Conservation (phyloP, 2,888 invertebrate genomes). For the Vanessa cardui region DNA sequence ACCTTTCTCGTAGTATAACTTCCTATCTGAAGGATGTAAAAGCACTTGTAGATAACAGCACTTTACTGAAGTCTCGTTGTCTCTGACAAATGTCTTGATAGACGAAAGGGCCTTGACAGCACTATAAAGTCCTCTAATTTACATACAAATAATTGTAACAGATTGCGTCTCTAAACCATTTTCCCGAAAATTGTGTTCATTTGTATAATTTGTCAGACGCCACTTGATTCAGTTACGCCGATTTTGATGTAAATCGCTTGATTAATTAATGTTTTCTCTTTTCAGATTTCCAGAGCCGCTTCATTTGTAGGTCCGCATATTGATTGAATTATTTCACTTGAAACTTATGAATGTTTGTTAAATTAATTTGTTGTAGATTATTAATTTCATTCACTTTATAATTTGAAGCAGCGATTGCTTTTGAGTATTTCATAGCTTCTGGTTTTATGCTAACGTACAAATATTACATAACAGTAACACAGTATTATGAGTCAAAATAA, state of each 20-base stretch:
- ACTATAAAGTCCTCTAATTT: slow-evolving; percentile 63
- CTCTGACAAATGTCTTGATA: slow-evolving; percentile 39
- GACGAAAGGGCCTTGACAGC: slow-evolving; percentile 43
- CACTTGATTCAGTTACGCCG: slow-evolving; percentile 51
- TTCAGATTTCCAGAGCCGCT: slow-evolving; percentile 9
- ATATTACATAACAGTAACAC: too few species aligned
- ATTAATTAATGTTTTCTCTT: slow-evolving; percentile 38
- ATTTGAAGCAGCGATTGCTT: neutral
- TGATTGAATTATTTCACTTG: neutral
- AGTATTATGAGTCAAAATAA: too few species aligned
- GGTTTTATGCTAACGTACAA: too few species aligned
- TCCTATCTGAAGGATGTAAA: slow-evolving; percentile 23
- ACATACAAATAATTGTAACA: slow-evolving; percentile 76
- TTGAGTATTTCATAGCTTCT: neutral
- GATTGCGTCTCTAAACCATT: slow-evolving; percentile 60
- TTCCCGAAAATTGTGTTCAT: slow-evolving; percentile 64
- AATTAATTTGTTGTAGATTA: slow-evolving; percentile 6
- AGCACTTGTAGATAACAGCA: slow-evolving; percentile 23
- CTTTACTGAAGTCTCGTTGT: slow-evolving; percentile 35
- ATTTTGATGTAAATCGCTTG: slow-evolving; percentile 54
- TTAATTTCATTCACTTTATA: neutral
- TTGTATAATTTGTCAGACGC: slow-evolving; percentile 58
- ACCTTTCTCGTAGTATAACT: slow-evolving; percentile 16
- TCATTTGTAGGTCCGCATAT: neutral
- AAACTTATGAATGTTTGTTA: slow-evolving; percentile 1